Evolutionary conservation across 2,113 vertebrate genomes (phyloP), one percentile per base, ranked within the genome.

Genomic region (Eublepharis macularius): DNA sequence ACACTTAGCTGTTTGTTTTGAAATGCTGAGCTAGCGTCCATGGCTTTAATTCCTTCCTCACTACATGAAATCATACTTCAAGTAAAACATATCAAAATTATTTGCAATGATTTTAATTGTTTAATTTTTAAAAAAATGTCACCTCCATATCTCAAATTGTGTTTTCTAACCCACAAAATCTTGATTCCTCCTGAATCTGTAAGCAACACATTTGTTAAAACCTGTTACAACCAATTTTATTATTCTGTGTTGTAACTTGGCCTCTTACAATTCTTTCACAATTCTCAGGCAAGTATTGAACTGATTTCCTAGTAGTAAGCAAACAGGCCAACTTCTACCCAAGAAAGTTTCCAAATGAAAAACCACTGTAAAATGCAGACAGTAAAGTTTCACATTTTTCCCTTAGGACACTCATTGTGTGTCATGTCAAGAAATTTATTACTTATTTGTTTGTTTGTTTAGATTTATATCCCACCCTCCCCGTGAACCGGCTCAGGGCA

Each of bases 341-440:
- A 45, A 78, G 39, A 87, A 6, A 65, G 6, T 84, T 63, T 72
- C 73, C 82, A 47, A 80, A 43, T 13, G 36, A 21, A 24, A 76
- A 11, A 0, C n/a, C 81, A 76, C 29, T 83, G 10, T 0, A 85
- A 74, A 36, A 80, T 3, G 87, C 34, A 26, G 76, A 90, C 32
- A 0, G 47, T 2, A 76, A 65, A 21, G 24, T 13, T 63, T 13
- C 24, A 63, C 0, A 2, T 73, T 81, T 80, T 34, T 76, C 80
- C 83, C 85, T 47, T 75, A 60, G 76, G 47, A 19, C 39, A 21
- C 78, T 88, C 39, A 85, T 88, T 34, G n/a, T 72, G 77, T 70
- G 86, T 63, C 80, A 86, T 57, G 0, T 0, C 26, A 81, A 26
- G 34, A 80, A 87, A 84, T 47, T 81, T n/a, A n/a, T n/a, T n/a